Evolutionary conservation across 2,888 invertebrate species (phyloP).

Genomic region (Rhodophaea formosa): DNA sequence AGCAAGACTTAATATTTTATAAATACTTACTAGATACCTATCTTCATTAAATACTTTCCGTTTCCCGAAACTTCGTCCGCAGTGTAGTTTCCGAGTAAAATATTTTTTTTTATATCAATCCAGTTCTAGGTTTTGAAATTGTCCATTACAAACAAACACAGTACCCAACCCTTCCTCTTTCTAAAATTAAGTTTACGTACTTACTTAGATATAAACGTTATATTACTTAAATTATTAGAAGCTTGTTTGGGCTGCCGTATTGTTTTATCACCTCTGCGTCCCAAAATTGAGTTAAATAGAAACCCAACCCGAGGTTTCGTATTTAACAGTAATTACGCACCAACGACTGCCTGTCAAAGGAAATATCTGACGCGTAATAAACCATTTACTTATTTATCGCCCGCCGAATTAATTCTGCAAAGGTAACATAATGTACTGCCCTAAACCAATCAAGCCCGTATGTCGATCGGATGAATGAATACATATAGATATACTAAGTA

Average conservation of each 20-base stretch:
- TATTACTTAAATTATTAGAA: neutral
- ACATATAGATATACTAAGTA: too few relatives aligned
- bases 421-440: neutral
- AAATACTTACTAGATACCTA: too few relatives aligned
- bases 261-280: neutral
- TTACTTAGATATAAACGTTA: neutral
- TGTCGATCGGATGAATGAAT: too few relatives aligned
- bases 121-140: too few relatives aligned
- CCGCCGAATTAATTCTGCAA: neutral
- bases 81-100: too few relatives aligned
- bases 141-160: too few relatives aligned
- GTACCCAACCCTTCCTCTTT: too few relatives aligned
- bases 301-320: conserved; percentile 9
- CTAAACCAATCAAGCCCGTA: neutral
- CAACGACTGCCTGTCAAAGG: conserved; percentile 10
- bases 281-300: conserved; percentile 8
- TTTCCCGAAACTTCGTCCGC: too few relatives aligned
- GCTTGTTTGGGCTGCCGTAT: neutral
- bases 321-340: conserved; percentile 8
- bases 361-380: conserved; percentile 6
- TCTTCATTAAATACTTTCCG: too few relatives aligned
- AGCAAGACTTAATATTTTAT: too few relatives aligned
- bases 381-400: conserved; percentile 4
- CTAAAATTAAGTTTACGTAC: neutral
- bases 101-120: too few relatives aligned